These are phyloP conservation scores for Holacanthus passer DNA, from an alignment of 2,113 vertebrate species.

Conservation along the genomic window DNA sequence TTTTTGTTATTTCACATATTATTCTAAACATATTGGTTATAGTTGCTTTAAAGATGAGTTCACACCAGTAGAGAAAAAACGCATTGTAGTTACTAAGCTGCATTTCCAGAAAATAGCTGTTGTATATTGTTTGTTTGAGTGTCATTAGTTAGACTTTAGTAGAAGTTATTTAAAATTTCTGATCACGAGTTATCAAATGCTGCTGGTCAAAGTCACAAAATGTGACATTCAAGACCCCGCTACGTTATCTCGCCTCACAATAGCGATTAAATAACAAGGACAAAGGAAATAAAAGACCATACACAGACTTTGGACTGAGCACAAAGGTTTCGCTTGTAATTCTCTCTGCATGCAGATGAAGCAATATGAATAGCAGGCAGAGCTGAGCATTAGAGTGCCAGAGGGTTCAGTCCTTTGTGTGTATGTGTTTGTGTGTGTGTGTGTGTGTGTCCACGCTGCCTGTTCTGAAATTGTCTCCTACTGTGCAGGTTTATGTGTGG, in stretches of 20 bases:
- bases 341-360: constrained; percentile 66
- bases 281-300: constrained; percentile 46
- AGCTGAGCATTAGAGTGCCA: constrained; percentile 23
- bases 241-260: constrained; percentile 9
- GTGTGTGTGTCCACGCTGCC: constrained; percentile 24
- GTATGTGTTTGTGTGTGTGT: constrained; percentile 24
- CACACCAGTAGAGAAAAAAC: background rate
- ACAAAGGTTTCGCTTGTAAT: constrained; percentile 59
- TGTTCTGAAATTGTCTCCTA: constrained; percentile 58
- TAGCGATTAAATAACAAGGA: constrained; percentile 39
- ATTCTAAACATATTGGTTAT: no score
- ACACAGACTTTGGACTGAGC: constrained; percentile 38
- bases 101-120: background rate
- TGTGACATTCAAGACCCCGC: constrained; percentile 8
- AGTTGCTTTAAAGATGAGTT: background rate
- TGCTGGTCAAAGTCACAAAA: constrained; percentile 18
- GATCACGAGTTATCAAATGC: constrained; percentile 20
- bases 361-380: constrained; percentile 50
- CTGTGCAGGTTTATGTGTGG: constrained; percentile 52
- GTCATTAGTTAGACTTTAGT: background rate
- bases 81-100: background rate
- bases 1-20: background rate
- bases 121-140: constrained; percentile 10
- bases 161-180: constrained; percentile 26
- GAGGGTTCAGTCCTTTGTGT: constrained; percentile 48